Conservation (phyloP, 2,888 invertebrate genomes). For the Papilio gigon region DNA sequence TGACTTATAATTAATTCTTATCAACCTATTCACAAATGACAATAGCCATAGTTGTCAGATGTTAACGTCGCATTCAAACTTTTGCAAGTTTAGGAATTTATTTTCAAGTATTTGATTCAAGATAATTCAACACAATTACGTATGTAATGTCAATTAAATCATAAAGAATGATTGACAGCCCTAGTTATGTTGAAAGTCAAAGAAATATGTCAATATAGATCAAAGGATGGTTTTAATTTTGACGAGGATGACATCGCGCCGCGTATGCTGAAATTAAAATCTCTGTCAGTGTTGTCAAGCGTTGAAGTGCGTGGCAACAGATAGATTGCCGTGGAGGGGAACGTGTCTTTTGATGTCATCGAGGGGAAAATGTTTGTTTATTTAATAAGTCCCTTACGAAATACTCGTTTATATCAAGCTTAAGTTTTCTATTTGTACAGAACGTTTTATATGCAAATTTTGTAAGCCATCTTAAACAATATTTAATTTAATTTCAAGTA, state of each 20-base stretch:
- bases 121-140: not conserved
- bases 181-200: conserved; percentile 15
- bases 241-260: conserved; percentile 22
- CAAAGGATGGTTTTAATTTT: conserved; percentile 39
- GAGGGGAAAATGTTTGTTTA: conserved; percentile 29
- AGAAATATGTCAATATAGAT: conserved; percentile 36
- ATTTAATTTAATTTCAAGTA: no score
- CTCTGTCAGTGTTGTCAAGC: conserved; percentile 9
- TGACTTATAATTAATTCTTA: no score
- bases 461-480: not conserved
- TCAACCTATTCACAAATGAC: no score
- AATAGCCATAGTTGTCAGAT: not conserved
- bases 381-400: conserved; percentile 19
- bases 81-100: not conserved
- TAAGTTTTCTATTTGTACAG: not conserved
- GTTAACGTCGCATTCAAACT: not conserved
- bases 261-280: conserved; percentile 28
- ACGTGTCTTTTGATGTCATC: conserved; percentile 28
- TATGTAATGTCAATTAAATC: not conserved
- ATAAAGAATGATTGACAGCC: not conserved
- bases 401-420: conserved; percentile 1
- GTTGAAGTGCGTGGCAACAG: conserved; percentile 18
- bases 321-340: conserved; percentile 6
- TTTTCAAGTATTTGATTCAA: no score
- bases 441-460: conserved; percentile 14